A percentile compares a stretch with the other conserved stretches of the same genome.
These are phyloP conservation scores for Osmerus eperlanus DNA, from an alignment of 2,113 vertebrate genomes.

Conservation along the genomic window DNA sequence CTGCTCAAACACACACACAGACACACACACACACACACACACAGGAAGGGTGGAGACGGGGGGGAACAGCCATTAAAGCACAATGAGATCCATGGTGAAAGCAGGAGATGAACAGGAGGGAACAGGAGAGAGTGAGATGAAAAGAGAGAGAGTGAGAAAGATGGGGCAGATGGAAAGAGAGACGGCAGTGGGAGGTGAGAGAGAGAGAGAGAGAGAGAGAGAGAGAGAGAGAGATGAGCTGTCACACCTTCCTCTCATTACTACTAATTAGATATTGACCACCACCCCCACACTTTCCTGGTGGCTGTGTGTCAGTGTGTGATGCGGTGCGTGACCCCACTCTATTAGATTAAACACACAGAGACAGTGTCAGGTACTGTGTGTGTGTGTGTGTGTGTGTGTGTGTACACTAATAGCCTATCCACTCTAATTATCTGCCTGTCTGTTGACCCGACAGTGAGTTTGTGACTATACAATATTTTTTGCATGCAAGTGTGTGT, in stretches of 20 bases:
- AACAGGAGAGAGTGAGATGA: conserved; percentile 8
- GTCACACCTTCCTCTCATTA: conserved; percentile 50
- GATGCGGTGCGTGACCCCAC: conserved; percentile 48
- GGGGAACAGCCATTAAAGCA: conserved; percentile 19
- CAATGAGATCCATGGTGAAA: conserved; percentile 42
- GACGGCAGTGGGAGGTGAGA: neutral
- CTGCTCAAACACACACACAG: conserved; percentile 8
- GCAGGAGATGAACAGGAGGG: conserved; percentile 8
- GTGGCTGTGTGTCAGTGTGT: conserved; percentile 46
- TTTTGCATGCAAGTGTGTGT: conserved; percentile 9
- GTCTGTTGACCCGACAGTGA: no score
- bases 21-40: neutral
- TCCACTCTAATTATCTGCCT: no score
- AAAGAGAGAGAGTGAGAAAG: conserved; percentile 16
- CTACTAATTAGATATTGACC: conserved; percentile 72
- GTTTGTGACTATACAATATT: conserved; percentile 1
- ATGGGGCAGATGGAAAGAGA: conserved; percentile 10
- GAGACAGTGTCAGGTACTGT: conserved; percentile 21
- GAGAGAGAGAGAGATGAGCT: conserved; percentile 44
- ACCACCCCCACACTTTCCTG: conserved; percentile 31
- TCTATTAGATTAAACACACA: conserved; percentile 48
- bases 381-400: neutral
- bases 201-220: conserved; percentile 47
- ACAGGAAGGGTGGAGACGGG: neutral
- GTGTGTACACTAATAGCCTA: neutral